A percentile compares a stretch with the other conserved stretches of the same genome.
phyloP scores from a whole-genome alignment of 2,113 vertebrate genomes.

The Psilopsiagon aurifrons region DNA sequence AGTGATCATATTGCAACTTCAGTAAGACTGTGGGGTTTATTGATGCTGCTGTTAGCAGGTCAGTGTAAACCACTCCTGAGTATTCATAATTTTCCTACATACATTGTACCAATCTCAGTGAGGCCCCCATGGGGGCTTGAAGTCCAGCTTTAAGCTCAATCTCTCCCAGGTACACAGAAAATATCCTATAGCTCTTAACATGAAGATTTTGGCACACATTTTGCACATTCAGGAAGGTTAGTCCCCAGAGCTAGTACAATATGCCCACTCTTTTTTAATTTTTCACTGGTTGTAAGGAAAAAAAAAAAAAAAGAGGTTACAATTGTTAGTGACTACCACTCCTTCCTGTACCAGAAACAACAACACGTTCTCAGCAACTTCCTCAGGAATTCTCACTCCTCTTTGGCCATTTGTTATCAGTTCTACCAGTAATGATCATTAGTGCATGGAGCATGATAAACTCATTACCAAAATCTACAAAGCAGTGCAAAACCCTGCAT shows the following conservation, averaged over 20 bases:
- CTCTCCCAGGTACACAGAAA: background rate
- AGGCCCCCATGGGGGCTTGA: background rate
- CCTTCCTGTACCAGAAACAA: constrained; percentile 67
- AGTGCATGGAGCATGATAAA: background rate
- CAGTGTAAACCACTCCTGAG: background rate
- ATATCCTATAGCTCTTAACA: background rate
- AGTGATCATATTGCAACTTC: too few species aligned
- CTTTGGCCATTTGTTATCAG: constrained; percentile 65
- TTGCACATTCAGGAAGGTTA: background rate
- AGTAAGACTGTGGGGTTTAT: background rate
- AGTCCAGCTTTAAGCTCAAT: background rate
- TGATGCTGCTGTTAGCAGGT: background rate
- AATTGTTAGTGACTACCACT: constrained; percentile 41
- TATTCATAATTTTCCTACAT: background rate
- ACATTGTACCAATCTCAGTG: background rate
- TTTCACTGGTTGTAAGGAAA: background rate
- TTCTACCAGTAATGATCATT: constrained; percentile 27
- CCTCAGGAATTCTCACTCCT: constrained; percentile 67
- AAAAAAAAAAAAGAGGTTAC: background rate
- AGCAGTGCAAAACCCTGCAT: background rate
- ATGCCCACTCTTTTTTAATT: background rate
- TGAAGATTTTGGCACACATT: background rate
- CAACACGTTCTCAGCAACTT: constrained; percentile 59
- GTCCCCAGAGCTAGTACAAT: background rate
- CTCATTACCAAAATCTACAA: constrained; percentile 45